A percentile compares a stretch with the other conserved stretches of the same genome.
Conservation (phyloP, 2,888 invertebrate species). For the Leucophenga maculata region DNA sequence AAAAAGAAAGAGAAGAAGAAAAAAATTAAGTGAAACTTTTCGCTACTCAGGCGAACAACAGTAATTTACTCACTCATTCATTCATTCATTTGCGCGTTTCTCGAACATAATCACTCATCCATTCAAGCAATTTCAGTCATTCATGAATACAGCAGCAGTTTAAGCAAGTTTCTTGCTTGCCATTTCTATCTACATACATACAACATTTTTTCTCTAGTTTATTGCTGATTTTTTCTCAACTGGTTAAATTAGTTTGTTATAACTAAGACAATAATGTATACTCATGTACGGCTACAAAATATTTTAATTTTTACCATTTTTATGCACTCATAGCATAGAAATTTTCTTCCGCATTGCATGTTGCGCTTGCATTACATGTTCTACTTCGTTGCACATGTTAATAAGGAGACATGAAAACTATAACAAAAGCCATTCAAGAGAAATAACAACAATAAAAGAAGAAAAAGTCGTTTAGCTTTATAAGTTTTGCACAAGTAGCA, state of each 20-base stretch:
- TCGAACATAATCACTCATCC: conserved; percentile 37
- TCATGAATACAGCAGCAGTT: neutral
- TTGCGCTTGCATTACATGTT: conserved; percentile 35
- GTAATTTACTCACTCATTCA: conserved; percentile 9
- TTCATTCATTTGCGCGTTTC: conserved; percentile 3
- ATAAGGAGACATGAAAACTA: conserved; percentile 28
- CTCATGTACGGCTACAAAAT: neutral
- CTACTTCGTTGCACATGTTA: conserved; percentile 47
- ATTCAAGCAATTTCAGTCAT: conserved; percentile 51
- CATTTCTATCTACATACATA: neutral
- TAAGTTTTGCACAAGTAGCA: neutral
- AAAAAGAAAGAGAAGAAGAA: too few species aligned
- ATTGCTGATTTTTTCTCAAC: conserved; percentile 50
- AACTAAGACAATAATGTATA: neutral
- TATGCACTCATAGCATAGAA: neutral
- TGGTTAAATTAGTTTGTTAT: too few species aligned
- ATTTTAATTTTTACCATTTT: conserved; percentile 31
- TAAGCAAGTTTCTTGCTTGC: neutral
- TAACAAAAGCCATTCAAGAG: too few species aligned
- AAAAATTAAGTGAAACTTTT: too few species aligned
- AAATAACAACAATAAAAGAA: too few species aligned
- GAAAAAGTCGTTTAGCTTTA: neutral
- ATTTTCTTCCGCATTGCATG: conserved; percentile 50
- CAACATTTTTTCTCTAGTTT: conserved; percentile 40
- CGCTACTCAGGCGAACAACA: too few species aligned